Base-by-base conservation (phyloP, 2,888 invertebrate genomes). In the Apotomis turbidana region DNA sequence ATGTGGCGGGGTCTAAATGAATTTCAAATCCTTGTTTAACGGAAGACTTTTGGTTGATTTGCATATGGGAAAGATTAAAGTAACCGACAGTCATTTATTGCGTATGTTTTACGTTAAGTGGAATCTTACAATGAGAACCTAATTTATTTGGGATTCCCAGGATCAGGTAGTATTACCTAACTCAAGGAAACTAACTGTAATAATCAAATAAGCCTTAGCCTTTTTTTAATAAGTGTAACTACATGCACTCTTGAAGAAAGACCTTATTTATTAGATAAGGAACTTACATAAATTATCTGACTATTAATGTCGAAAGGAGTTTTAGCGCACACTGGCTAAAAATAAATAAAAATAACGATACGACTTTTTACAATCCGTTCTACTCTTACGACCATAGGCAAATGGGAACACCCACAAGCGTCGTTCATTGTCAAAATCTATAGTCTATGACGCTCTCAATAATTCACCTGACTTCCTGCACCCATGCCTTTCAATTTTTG, bases 401-500 rank as follows among this genome's bases (percentile, higher is more conserved):
- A 68, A 51, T 54, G 10, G 66, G 66, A 66, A 55, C 66, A 66
- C 66, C 66, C 55, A 8, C 70, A 70, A 70, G 59, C 46, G 52
- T 44, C 41, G 54, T n/a, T 52, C 64, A 71, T 71, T 71, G 70
- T 71, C 61, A 5, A 41, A 70, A 38, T 8, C 69, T 41, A 41
- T 62, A 58, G 64, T 57, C 55, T 52, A 63, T 63, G 63, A 27
- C 41, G 77, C 79, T 77, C 78, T 82, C 77, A 86, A 87, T 83
- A 87, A 87, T 86, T 87, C 85, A 88, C 86, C 85, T 84, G 83
- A 84, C 85, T 81, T 86, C 83, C 86, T 85, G 87, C 67, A 51
- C 84, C 88, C 88, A 88, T 88, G 89, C 77, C 76, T 76, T 75
- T 75, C 78, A 87, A 86, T 86, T 85, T 87, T 91, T 90, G 90